Percentiles rank a stretch among this genome's conserved stretches.
phyloP scores from a whole-genome alignment of 2,113 vertebrate genomes.

The Tilapia sparmanii region DNA sequence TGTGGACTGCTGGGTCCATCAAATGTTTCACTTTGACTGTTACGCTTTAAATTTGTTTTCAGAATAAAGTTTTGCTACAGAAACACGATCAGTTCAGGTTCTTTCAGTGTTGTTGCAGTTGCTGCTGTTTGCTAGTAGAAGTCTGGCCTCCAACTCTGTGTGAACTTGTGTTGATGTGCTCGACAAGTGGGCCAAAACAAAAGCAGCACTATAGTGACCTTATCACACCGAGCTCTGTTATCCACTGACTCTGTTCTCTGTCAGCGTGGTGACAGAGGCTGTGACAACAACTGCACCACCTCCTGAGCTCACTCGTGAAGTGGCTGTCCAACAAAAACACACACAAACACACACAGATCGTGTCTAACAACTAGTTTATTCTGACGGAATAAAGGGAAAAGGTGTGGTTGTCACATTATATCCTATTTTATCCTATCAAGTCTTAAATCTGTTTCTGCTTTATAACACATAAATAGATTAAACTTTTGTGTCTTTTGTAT shows the following conservation, averaged over 20 bases:
- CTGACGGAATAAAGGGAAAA: background rate
- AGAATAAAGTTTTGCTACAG: background rate
- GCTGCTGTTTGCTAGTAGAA: background rate
- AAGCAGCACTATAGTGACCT: constrained; percentile 4
- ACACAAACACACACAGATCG: background rate
- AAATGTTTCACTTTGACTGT: background rate
- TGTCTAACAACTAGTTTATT: background rate
- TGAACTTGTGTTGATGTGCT: background rate
- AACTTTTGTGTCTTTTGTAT: background rate
- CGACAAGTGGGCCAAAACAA: constrained; percentile 22
- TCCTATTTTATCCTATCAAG: background rate
- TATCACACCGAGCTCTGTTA: constrained; percentile 19
- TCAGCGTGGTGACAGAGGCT: background rate
- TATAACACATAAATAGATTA: background rate
- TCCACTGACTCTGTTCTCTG: constrained; percentile 7
- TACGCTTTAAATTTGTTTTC: fast-evolving
- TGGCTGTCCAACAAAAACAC: background rate
- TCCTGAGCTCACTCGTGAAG: constrained; percentile 6
- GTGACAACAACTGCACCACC: background rate
- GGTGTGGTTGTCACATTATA: background rate
- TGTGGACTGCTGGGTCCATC: background rate
- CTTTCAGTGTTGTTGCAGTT: background rate
- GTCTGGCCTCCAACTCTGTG: background rate
- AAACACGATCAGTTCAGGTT: background rate
- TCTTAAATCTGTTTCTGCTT: background rate